Base-by-base conservation (phyloP, 1,140 invertebrate species). In the Teleopsis dalmanni region DNA sequence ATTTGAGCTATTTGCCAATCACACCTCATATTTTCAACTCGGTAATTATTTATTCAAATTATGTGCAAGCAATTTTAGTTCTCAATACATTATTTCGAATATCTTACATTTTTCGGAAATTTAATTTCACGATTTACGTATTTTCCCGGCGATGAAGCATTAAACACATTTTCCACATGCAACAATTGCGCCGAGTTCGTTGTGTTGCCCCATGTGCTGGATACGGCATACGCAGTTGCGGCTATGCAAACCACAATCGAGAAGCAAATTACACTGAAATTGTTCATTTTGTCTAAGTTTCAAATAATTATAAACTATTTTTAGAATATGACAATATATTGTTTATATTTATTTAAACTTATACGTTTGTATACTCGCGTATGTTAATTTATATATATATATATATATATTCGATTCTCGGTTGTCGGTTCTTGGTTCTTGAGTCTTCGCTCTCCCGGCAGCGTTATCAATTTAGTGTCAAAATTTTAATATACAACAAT, bases 31-130 rank as follows among this genome's bases (percentile, higher is more conserved):
- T n/a, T n/a, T n/a, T n/a, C n/a, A n/a, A n/a, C n/a, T n/a, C n/a
- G n/a, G n/a, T n/a, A n/a, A n/a, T n/a, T n/a, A n/a, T n/a, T n/a
- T n/a, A n/a, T n/a, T n/a, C n/a, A n/a, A n/a, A n/a, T n/a, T n/a
- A n/a, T n/a, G n/a, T n/a, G n/a, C n/a, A n/a, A n/a, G n/a, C n/a
- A n/a, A n/a, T n/a, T n/a, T n/a, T n/a, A n/a, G n/a, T n/a, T n/a
- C n/a, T n/a, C n/a, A n/a, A n/a, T n/a, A n/a, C n/a, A n/a, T n/a
- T n/a, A n/a, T n/a, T n/a, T n/a, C n/a, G n/a, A n/a, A n/a, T n/a
- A n/a, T 51, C 61, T 64, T 54, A 64, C 61, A 53, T 64, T 64
- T 54, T 55, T 58, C 8, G 59, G 61, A 56, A 58, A 64, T 55
- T 57, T 61, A 23, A 64, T 62, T 41, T 64, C 61, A 35, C 55